Evolutionary conservation across 2,113 vertebrate genomes (phyloP).

Genomic region (Cyprichromis sp.): DNA sequence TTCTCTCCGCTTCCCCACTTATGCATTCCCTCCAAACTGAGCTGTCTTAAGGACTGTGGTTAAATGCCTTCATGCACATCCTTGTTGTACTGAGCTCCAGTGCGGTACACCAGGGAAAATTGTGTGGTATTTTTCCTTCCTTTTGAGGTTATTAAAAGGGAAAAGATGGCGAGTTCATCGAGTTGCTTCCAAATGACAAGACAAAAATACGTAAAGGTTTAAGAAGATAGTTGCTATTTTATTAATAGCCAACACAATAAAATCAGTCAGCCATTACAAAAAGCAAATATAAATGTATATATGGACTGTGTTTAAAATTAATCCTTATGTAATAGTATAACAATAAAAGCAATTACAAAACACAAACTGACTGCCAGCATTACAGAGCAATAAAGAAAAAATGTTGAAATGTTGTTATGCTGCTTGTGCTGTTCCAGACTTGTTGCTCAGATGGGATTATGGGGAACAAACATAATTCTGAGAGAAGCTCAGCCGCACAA

Average conservation of each 20-base stretch:
- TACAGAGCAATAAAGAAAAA: neutral
- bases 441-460: constrained; percentile 33
- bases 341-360: neutral
- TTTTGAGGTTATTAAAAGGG: constrained; percentile 18
- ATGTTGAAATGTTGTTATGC: neutral
- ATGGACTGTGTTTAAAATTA: neutral
- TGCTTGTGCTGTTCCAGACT: neutral
- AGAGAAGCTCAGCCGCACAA: neutral
- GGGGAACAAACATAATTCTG: neutral
- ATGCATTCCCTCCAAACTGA: neutral
- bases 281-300: neutral
- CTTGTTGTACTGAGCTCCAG: constrained; percentile 28
- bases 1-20: neutral
- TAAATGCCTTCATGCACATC: constrained; percentile 44
- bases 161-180: neutral
- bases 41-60: constrained; percentile 29
- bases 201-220: neutral
- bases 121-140: constrained; percentile 30
- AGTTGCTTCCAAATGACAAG: neutral
- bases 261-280: neutral
- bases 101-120: constrained; percentile 42
- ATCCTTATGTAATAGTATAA: neutral
- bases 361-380: neutral
- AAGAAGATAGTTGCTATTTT: neutral
- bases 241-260: neutral